These are phyloP conservation scores for Parauchenoglanis punctatus DNA, from an alignment of 2,797 vertebrate genomes.

Conservation along the genomic window DNA sequence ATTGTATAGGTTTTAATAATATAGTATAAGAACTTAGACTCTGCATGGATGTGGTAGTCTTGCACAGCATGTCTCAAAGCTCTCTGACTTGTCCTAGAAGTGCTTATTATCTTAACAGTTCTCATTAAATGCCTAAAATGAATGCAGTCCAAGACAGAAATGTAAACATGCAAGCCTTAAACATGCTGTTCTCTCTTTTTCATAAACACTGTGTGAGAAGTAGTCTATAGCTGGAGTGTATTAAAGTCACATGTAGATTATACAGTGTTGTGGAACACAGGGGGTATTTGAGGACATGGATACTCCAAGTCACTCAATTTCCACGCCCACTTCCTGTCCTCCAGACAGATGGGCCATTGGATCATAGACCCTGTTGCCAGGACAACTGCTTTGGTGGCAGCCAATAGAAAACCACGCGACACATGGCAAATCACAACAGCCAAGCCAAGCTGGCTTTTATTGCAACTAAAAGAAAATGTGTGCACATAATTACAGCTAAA, in stretches of 20 bases:
- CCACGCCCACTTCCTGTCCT: constrained; percentile 66
- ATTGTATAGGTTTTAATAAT: not conserved
- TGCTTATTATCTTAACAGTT: constrained; percentile 3
- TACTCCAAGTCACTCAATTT: constrained; percentile 56
- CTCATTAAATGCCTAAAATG: not conserved
- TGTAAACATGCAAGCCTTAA: not conserved
- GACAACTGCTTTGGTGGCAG: constrained; percentile 43
- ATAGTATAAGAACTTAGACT: not conserved
- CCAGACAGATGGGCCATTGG: constrained; percentile 68
- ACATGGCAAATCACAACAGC: constrained; percentile 49
- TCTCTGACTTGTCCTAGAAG: not conserved
- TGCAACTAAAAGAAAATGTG: constrained; percentile 64
- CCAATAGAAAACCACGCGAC: constrained; percentile 50
- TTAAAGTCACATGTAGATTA: constrained; percentile 16
- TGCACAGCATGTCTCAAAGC: not conserved
- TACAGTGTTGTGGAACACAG: not conserved
- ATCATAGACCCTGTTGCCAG: constrained; percentile 52
- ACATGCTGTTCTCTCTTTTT: not conserved
- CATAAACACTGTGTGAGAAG: not conserved
- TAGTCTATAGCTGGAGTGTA: not conserved
- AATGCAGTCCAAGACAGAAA: not conserved
- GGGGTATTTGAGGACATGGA: constrained; percentile 46
- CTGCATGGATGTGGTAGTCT: not conserved
- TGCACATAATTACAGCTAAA: constrained; percentile 44
- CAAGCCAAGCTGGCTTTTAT: constrained; percentile 65